These are phyloP conservation scores for Drosophila tropicalis DNA, from an alignment of 1,140 invertebrate genomes.

Conservation along the genomic window DNA sequence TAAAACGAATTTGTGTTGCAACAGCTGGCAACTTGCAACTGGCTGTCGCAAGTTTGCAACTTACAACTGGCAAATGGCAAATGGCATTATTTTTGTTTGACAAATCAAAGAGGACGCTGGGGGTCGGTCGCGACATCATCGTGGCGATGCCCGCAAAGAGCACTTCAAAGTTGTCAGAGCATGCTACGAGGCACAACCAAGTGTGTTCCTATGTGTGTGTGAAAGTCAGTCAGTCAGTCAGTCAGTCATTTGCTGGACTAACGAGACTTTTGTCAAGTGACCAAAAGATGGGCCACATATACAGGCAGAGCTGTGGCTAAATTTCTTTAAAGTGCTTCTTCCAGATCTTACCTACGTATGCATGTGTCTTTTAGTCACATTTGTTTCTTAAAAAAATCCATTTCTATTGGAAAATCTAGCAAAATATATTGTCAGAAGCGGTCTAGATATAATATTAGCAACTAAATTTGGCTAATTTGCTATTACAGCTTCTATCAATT, in stretches of 20 bases:
- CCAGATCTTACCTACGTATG: too few species aligned
- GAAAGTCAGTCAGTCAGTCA: constrained; percentile 18
- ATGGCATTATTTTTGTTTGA: constrained; percentile 75
- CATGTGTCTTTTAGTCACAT: too few species aligned
- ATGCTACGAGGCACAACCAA: constrained; percentile 69
- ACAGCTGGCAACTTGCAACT: constrained; percentile 21
- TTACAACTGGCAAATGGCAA: constrained; percentile 59
- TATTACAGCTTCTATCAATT: constrained; percentile 27
- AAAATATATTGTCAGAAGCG: neutral
- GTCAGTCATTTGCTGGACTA: constrained; percentile 51
- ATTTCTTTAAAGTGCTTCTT: constrained; percentile 30
- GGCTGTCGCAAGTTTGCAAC: neutral
- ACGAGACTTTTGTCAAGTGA: constrained; percentile 41
- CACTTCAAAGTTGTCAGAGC: constrained; percentile 73
- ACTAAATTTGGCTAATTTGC: neutral
- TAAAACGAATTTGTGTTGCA: constrained; percentile 55
- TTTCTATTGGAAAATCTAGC: neutral
- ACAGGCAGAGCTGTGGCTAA: constrained; percentile 11
- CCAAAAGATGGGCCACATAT: constrained; percentile 25
- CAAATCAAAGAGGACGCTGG: constrained; percentile 56
- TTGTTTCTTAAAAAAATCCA: too few species aligned
- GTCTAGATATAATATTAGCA: neutral
- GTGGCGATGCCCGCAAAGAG: constrained; percentile 51
- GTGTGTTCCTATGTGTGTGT: constrained; percentile 57
- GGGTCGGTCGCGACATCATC: constrained; percentile 41